Evolutionary conservation across 2,797 vertebrate species (phyloP), one percentile per base, ranked within the genome.

Genomic region (Enoplosus armatus): DNA sequence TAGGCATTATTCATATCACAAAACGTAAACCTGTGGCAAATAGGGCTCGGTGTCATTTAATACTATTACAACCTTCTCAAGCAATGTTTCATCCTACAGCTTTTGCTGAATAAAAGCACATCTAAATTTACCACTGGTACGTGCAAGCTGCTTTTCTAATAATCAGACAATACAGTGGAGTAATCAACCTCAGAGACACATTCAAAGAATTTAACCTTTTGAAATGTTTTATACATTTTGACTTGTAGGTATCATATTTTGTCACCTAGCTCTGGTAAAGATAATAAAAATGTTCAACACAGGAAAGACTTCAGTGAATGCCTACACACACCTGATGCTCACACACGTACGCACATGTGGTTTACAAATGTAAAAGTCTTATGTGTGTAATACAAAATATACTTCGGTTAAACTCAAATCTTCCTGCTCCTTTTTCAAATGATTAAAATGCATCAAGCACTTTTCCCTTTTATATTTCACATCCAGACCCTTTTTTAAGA

Each of bases 301-400:
- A 78, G 56, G 68, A 61, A 63, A 75, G 39, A 79, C 11, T 12
- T 80, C 6, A 59, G 60, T 85, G 77, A 78, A 35, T 61, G 51
- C 53, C 63, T 47, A 84, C 63, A 72, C 67, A 78, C 75, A 74
- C 26, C 33, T 31, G 48, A 68, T 9, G 56, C 50, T 70, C 68
- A 62, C 78, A 72, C 53, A 71, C n/a, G 2, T n/a, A 62, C 61
- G 66, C 15, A 75, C 24, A 56, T 41, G 70, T 75, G 60, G 75
- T 80, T 87, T 79, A 86, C 60, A 84, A 82, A 88, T 72, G 77
- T 76, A 63, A 66, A 85, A 84, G 45, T 81, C 48, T 75, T 73
- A 76, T 31, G 31, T 68, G 61, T 75, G 35, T 68, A 56, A 77
- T 81, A 88, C 50, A 87, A 90, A 88, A 90, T 87, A 76, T 75